Percentiles rank a stretch among this genome's conserved stretches.
Evolutionary conservation across 2,113 vertebrate genomes (phyloP).

Genomic region (Ptychochromis oligacanthus): DNA sequence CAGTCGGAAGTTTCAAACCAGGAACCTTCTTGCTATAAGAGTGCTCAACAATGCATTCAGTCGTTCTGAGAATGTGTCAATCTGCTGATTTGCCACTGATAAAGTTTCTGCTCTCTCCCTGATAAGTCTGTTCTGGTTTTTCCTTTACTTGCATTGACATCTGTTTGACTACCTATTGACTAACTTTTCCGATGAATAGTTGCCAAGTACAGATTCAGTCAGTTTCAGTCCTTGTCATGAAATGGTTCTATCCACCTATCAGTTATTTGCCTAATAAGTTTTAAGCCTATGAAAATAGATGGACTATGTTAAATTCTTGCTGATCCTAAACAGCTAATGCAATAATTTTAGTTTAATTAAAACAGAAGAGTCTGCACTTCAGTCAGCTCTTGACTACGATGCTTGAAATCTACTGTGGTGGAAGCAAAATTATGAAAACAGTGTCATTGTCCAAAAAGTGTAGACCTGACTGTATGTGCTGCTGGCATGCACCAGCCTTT

Average conservation of each 20-base stretch:
- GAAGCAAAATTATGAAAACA: background rate
- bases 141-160: background rate
- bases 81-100: background rate
- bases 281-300: background rate
- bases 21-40: background rate
- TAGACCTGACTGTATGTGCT: background rate
- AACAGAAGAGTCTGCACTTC: background rate
- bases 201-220: background rate
- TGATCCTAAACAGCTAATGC: background rate
- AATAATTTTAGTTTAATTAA: background rate
- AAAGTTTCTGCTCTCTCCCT: background rate
- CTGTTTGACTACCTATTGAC: background rate
- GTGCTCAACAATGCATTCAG: background rate
- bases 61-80: background rate
- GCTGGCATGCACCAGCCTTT: background rate
- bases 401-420: background rate
- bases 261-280: background rate
- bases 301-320: background rate
- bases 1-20: background rate
- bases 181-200: background rate
- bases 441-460: background rate
- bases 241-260: background rate
- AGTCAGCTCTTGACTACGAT: background rate
- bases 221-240: background rate
- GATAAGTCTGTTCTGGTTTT: background rate